phyloP scores from a whole-genome alignment of 2,797 vertebrate genomes.

The Hoplostethus mediterraneus region DNA sequence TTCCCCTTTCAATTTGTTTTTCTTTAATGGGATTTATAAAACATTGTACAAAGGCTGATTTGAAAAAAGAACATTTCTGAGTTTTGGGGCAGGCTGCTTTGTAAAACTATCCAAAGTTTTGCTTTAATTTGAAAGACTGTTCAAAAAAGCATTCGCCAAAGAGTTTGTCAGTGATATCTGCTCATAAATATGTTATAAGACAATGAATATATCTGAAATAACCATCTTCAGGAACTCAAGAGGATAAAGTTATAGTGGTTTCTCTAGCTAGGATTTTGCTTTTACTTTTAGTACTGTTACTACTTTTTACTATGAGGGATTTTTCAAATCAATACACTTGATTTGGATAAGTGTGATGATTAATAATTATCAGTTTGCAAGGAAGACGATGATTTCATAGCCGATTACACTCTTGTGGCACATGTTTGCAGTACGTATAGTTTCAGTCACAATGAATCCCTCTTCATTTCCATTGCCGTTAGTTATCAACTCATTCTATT shows the following conservation, averaged over 20 bases:
- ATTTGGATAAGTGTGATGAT: neutral
- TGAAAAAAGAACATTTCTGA: conserved; percentile 36
- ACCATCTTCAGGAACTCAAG: conserved; percentile 10
- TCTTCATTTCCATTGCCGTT: neutral
- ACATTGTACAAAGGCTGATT: conserved; percentile 16
- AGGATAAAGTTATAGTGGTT: neutral
- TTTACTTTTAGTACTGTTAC: neutral
- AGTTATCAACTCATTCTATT: conserved; percentile 14
- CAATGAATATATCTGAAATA: conserved; percentile 19
- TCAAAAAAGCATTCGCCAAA: too few species aligned
- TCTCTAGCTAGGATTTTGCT: neutral
- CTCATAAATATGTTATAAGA: conserved; percentile 44
- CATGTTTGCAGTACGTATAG: neutral
- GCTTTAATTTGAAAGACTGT: conserved; percentile 6
- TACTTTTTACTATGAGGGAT: neutral
- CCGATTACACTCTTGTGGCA: conserved; percentile 5
- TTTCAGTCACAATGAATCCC: conserved; percentile 14
- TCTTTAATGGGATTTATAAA: conserved; percentile 57
- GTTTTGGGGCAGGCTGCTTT: neutral
- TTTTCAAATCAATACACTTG: neutral
- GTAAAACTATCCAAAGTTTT: conserved; percentile 20
- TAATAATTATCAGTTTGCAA: conserved; percentile 4
- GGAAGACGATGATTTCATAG: conserved; percentile 7
- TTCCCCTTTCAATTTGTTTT: conserved; percentile 61
- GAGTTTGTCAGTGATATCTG: conserved; percentile 11